Evolutionary conservation across 2,888 invertebrate species (phyloP).

Genomic region (Troilus luridus): DNA sequence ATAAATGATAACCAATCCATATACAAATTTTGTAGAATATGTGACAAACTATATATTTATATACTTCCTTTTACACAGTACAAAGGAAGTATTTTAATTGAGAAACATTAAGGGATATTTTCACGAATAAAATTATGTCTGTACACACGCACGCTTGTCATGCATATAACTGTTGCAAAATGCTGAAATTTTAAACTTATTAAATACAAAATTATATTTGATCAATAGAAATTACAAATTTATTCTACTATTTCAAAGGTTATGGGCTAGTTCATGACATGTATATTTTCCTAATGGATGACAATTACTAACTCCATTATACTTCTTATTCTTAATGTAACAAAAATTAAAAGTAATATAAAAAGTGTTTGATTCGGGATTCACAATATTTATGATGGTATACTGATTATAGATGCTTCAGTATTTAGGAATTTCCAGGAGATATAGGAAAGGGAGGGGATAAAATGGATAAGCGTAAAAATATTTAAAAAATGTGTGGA

Average conservation of each 20-base stretch:
- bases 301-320: not conserved
- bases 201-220: not conserved
- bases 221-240: not conserved
- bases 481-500: not conserved
- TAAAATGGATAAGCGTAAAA: not conserved
- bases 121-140: no score
- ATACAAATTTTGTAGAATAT: not conserved
- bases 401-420: no score
- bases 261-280: not conserved
- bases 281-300: not conserved
- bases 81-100: no score
- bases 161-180: no score
- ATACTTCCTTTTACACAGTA: no score
- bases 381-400: not conserved
- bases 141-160: no score
- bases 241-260: not conserved
- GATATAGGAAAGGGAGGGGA: not conserved
- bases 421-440: not conserved
- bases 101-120: no score
- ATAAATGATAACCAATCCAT: not conserved
- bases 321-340: not conserved
- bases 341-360: not conserved
- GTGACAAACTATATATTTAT: not conserved
- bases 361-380: not conserved
- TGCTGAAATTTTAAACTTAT: no score